phyloP scores from a whole-genome alignment of 2,113 vertebrate genomes.

The Toxotes jaculatrix region DNA sequence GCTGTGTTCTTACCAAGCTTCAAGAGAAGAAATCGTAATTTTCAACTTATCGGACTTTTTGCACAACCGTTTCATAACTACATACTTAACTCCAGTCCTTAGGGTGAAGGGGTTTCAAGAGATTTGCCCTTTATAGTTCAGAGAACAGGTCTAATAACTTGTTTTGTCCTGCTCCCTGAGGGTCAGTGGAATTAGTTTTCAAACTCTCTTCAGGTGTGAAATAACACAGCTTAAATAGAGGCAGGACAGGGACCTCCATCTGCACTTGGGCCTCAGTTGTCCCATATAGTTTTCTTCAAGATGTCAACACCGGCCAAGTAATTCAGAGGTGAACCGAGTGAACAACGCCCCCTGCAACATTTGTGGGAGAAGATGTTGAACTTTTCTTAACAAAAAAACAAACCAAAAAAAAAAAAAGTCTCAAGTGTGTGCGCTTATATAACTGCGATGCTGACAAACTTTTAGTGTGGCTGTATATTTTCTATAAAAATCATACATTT shows the following conservation, averaged over 20 bases:
- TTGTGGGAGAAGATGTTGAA: not conserved
- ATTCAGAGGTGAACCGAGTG: not conserved
- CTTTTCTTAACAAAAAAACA: too few relatives aligned
- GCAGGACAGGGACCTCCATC: not conserved
- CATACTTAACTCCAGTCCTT: too few relatives aligned
- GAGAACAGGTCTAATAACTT: not conserved
- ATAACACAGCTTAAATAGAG: not conserved
- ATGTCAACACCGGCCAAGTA: not conserved
- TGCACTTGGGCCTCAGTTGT: not conserved
- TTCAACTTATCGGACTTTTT: too few relatives aligned
- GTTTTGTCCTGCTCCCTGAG: not conserved
- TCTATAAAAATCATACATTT: not conserved
- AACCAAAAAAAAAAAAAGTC: too few relatives aligned
- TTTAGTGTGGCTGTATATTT: not conserved
- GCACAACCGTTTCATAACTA: too few relatives aligned
- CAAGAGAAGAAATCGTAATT: too few relatives aligned
- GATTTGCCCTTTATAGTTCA: not conserved
- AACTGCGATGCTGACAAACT: too few relatives aligned
- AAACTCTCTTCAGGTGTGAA: constrained; percentile 3
- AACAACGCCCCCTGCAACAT: not conserved
- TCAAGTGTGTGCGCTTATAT: too few relatives aligned
- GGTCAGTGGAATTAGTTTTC: not conserved
- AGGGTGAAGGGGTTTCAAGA: too few relatives aligned
- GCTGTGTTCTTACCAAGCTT: too few relatives aligned
- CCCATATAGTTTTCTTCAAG: not conserved